Evolutionary conservation across 1,140 invertebrate species (phyloP).

Genomic region (Ooceraea biroi): DNA sequence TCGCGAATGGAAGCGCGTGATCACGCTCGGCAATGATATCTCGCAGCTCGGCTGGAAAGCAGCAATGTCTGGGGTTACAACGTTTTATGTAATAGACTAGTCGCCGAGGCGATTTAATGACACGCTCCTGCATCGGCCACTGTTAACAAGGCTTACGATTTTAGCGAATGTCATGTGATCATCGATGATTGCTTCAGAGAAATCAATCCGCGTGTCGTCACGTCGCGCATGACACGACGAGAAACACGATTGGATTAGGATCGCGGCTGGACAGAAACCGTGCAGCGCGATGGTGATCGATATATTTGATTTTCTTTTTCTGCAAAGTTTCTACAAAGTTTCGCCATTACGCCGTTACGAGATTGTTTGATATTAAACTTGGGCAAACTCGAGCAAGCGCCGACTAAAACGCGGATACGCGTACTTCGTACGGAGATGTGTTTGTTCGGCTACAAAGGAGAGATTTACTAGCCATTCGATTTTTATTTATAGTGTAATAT

Average conservation of each 20-base stretch:
- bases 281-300: not conserved
- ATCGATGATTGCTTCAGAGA: conserved; percentile 43
- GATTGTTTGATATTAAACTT: conserved; percentile 15
- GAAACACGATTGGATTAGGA: not conserved
- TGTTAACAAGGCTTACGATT: conserved; percentile 49
- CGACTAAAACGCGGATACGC: not conserved
- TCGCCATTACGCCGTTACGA: conserved; percentile 4
- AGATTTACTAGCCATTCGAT: conserved; percentile 12
- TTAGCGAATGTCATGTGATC: conserved; percentile 47
- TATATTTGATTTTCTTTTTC: not conserved
- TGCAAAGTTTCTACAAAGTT: not conserved
- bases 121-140: not conserved
- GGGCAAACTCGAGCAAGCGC: conserved; percentile 13
- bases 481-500: not conserved
- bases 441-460: not conserved
- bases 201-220: conserved; percentile 36
- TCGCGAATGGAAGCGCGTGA: conserved; percentile 36
- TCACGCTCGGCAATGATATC: conserved; percentile 38
- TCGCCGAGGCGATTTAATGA: conserved; percentile 28
- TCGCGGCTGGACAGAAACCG: too few species aligned
- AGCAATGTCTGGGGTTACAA: conserved; percentile 34
- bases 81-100: conserved; percentile 54
- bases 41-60: conserved; percentile 40
- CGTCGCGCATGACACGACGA: not conserved
- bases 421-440: not conserved